phyloP scores from a whole-genome alignment of 2,113 vertebrate species.

The Lycaon pictus region DNA sequence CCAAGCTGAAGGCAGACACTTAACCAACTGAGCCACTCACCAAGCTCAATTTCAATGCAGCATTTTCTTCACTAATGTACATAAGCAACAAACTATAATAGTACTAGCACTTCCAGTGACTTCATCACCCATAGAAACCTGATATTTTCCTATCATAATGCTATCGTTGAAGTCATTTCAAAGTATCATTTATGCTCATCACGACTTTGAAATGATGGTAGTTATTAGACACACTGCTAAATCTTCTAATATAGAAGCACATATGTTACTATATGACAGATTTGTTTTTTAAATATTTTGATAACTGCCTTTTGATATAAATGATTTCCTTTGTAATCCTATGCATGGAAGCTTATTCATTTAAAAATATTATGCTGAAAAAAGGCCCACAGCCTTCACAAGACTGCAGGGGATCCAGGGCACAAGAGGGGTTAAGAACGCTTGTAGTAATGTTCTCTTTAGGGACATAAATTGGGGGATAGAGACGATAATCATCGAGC shows the following conservation, averaged over 20 bases:
- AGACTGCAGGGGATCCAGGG: background rate
- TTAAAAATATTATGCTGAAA: constrained; percentile 1
- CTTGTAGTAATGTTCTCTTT: background rate
- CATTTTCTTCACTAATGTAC: background rate
- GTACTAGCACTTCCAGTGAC: background rate
- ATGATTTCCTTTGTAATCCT: constrained; percentile 3
- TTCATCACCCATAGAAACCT: background rate
- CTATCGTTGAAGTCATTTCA: background rate
- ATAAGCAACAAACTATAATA: background rate
- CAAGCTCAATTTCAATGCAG: background rate
- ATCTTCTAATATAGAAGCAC: background rate
- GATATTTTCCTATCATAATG: background rate
- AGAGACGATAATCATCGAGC: background rate
- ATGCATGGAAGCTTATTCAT: background rate
- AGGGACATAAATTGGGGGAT: background rate
- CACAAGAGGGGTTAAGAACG: background rate
- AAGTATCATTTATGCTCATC: background rate
- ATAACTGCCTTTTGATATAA: constrained; percentile 27
- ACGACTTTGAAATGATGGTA: background rate
- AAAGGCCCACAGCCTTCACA: background rate
- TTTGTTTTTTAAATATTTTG: constrained; percentile 65
- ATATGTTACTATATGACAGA: constrained; percentile 21
- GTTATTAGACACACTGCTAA: constrained; percentile 29
- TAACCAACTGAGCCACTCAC: background rate
- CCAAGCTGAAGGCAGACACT: too few relatives aligned